Percentiles rank a stretch among this genome's conserved stretches.
phyloP scores from a whole-genome alignment of 2,797 vertebrate species.

The Ibycter americanus region DNA sequence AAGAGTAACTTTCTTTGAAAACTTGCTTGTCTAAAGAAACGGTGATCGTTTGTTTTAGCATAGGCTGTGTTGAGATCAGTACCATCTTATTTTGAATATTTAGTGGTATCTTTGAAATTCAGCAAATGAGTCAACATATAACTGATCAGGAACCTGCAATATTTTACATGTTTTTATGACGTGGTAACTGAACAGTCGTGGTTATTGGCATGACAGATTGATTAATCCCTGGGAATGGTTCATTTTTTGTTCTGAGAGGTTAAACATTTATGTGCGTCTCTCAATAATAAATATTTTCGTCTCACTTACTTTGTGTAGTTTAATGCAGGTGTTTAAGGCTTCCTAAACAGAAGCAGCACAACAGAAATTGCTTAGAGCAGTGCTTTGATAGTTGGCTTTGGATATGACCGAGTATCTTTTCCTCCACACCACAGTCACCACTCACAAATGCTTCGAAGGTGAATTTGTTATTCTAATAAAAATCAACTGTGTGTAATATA shows the following conservation, averaged over 20 bases:
- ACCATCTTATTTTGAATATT: not conserved
- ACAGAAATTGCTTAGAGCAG: conserved; percentile 1
- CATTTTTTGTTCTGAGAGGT: not conserved
- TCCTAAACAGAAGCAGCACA: conserved; percentile 20
- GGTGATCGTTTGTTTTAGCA: not conserved
- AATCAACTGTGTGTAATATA: not conserved
- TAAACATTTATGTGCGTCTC: not conserved
- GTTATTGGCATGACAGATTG: not conserved
- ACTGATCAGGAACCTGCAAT: not conserved
- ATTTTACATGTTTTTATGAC: not conserved
- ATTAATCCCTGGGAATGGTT: not conserved
- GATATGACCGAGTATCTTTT: not conserved
- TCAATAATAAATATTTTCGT: not conserved
- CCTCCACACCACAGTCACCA: not conserved
- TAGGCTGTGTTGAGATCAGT: not conserved
- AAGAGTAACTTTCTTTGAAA: not conserved
- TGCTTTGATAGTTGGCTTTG: conserved; percentile 40
- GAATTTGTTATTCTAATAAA: not conserved
- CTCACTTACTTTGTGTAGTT: conserved; percentile 2
- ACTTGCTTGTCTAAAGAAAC: not conserved
- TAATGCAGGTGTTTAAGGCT: conserved; percentile 56
- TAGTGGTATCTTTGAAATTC: not conserved
- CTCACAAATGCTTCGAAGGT: not conserved
- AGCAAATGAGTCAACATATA: not conserved
- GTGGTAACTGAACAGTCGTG: not conserved